A percentile compares a stretch with the other conserved stretches of the same genome.
Evolutionary conservation across 2,113 vertebrate genomes (phyloP).

Genomic region (Cisticola juncidis): DNA sequence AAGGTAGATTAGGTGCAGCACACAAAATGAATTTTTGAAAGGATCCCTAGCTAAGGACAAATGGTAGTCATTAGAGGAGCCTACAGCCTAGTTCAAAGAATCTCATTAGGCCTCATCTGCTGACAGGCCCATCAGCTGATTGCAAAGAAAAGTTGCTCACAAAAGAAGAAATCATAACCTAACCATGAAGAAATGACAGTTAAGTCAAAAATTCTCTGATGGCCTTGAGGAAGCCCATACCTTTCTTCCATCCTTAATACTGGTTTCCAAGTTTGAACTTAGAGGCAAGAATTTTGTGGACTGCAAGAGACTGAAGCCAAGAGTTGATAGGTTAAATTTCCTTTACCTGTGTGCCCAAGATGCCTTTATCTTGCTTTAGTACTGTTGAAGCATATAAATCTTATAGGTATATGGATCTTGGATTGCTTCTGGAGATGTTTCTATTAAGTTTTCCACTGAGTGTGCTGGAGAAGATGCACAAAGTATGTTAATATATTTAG

Average conservation of each 20-base stretch:
- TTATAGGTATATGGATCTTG: background rate
- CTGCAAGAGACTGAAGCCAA: background rate
- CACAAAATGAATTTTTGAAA: constrained; percentile 43
- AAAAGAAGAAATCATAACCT: background rate
- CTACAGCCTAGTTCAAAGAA: background rate
- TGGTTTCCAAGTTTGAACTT: background rate
- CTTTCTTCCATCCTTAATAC: background rate
- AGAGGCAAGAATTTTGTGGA: background rate
- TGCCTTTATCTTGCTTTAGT: background rate
- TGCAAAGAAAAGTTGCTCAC: background rate
- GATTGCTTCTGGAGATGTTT: background rate
- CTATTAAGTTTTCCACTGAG: background rate
- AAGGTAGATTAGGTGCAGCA: constrained; percentile 17
- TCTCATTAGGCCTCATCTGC: background rate
- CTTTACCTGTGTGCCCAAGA: background rate
- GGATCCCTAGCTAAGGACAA: background rate
- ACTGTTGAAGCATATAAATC: background rate
- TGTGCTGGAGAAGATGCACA: background rate
- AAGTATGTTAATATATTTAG: background rate
- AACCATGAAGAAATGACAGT: background rate
- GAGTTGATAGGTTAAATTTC: background rate
- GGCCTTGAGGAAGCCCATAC: background rate
- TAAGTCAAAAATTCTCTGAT: background rate
- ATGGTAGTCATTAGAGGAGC: constrained; percentile 20
- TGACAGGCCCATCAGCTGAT: background rate